A percentile compares a stretch with the other conserved stretches of the same genome.
Conservation (phyloP, 2,113 vertebrate species). For the Hemichromis elongatus region DNA sequence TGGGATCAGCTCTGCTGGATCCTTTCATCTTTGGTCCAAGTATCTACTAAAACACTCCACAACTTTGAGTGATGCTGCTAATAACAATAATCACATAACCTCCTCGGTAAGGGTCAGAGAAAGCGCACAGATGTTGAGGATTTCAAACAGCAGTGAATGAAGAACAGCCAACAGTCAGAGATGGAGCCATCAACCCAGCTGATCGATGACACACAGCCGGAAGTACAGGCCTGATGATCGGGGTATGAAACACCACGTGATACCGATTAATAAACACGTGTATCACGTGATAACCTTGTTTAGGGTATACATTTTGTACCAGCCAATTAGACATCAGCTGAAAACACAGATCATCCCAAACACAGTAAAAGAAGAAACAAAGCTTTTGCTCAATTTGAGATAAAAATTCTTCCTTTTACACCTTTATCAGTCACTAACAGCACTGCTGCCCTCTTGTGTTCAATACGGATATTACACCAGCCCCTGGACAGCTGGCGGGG, state of each 20-base stretch:
- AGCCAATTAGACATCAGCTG: background rate
- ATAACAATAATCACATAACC: background rate
- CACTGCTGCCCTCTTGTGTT: background rate
- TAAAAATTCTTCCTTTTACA: background rate
- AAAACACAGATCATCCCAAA: background rate
- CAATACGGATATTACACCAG: background rate
- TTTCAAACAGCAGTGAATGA: background rate
- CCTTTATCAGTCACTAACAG: background rate
- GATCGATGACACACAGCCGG: background rate
- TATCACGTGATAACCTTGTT: background rate
- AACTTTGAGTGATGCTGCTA: background rate
- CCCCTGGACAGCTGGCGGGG: background rate
- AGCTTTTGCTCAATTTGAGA: background rate
- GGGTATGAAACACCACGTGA: background rate
- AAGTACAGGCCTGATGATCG: background rate
- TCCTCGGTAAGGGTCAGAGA: background rate
- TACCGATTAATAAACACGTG: background rate
- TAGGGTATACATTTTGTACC: background rate
- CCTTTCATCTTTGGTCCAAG: background rate
- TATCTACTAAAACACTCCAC: background rate
- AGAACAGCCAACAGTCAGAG: background rate
- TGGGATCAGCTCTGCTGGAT: background rate
- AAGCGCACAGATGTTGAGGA: background rate
- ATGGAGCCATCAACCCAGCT: constrained; percentile 23
- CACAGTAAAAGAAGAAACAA: background rate